A percentile compares a stretch with the other conserved stretches of the same genome.
Conservation (phyloP, 1,140 invertebrate genomes). For the Magallana gigas region DNA sequence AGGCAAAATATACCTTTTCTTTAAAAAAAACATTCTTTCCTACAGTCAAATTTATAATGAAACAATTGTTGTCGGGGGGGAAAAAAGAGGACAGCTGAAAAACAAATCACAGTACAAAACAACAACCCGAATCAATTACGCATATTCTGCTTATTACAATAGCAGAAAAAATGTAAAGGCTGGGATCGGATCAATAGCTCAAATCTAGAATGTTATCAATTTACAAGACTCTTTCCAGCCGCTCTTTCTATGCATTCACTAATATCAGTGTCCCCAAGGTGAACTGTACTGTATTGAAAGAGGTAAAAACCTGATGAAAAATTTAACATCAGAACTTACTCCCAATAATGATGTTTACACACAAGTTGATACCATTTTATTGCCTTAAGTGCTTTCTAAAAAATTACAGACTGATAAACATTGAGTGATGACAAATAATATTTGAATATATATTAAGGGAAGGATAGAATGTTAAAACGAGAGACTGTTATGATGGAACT, state of each 20-base stretch:
- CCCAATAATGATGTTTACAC: slow-evolving; percentile 8
- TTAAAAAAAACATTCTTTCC: too few relatives aligned
- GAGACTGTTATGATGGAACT: background rate
- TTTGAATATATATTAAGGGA: background rate
- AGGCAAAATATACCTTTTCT: too few relatives aligned
- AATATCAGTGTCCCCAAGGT: slow-evolving; percentile 10
- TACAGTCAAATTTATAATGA: too few relatives aligned
- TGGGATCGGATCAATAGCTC: slow-evolving; percentile 15
- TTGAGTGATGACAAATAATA: slow-evolving; percentile 3
- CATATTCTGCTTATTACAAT: slow-evolving; percentile 15
- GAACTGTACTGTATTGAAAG: slow-evolving; percentile 12
- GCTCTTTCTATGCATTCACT: slow-evolving; percentile 11
- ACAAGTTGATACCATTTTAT: slow-evolving; percentile 19
- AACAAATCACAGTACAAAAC: background rate
- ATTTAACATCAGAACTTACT: slow-evolving; percentile 14
- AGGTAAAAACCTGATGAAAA: slow-evolving; percentile 7
- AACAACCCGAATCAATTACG: slow-evolving; percentile 6
- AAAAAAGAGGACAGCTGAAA: background rate
- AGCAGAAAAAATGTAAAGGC: slow-evolving; percentile 17
- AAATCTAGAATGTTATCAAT: slow-evolving; percentile 19
- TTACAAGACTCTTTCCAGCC: slow-evolving; percentile 19
- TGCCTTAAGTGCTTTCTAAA: slow-evolving; percentile 17
- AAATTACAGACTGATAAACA: background rate
- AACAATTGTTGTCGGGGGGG: too few relatives aligned
- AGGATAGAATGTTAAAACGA: too few relatives aligned